Evolutionary conservation across 2,113 vertebrate genomes (phyloP).

Genomic region (Hydrolagus affinis): DNA sequence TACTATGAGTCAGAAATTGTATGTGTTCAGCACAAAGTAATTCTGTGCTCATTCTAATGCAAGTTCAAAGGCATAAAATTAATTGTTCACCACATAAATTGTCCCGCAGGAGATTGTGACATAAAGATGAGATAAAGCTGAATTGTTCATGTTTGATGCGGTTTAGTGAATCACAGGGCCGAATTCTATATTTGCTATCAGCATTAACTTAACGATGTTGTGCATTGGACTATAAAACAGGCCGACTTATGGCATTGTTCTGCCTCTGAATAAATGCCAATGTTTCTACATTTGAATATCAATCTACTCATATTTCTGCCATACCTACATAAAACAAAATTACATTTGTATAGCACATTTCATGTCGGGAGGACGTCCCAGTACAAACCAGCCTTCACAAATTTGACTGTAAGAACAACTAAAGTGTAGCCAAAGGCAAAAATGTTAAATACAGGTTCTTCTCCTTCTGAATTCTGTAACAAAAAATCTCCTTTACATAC

Average conservation of each 20-base stretch:
- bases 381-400: too few relatives aligned
- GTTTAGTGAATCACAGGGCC: background rate
- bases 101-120: background rate
- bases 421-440: too few relatives aligned
- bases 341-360: too few relatives aligned
- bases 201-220: conserved; percentile 15
- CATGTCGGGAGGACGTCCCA: too few relatives aligned
- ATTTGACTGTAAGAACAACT: too few relatives aligned
- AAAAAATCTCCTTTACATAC: too few relatives aligned
- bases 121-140: background rate
- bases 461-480: too few relatives aligned
- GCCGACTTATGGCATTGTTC: background rate
- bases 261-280: background rate
- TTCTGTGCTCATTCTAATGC: background rate
- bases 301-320: background rate
- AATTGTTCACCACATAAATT: background rate
- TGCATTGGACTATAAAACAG: background rate
- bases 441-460: too few relatives aligned
- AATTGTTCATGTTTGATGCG: background rate
- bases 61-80: conserved; percentile 10
- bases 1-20: background rate
- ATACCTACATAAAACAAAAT: too few relatives aligned
- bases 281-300: background rate
- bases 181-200: background rate
- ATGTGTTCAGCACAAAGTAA: conserved; percentile 3